phyloP scores from a whole-genome alignment of 2,888 invertebrate species.

The Drosophila bunnanda region DNA sequence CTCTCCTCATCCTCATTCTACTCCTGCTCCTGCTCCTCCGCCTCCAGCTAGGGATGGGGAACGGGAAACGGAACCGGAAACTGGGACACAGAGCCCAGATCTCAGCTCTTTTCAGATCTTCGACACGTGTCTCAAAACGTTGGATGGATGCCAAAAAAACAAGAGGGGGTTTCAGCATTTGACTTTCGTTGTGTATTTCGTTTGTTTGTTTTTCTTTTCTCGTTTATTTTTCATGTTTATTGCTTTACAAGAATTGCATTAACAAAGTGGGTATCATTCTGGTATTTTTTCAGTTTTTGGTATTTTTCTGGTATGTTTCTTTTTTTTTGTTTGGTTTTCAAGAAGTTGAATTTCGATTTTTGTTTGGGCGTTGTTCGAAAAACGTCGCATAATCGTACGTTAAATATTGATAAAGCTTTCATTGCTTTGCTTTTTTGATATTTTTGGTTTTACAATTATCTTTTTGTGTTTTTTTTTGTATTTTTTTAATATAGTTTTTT shows the following conservation, averaged over 20 bases:
- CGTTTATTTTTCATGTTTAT: constrained; percentile 51
- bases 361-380: constrained; percentile 85
- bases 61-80: constrained; percentile 3
- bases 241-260: constrained; percentile 39
- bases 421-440: constrained; percentile 53
- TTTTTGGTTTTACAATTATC: constrained; percentile 58
- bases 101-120: constrained; percentile 9
- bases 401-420: constrained; percentile 50
- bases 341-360: constrained; percentile 86
- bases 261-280: constrained; percentile 20
- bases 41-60: neutral
- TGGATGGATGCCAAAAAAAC: constrained; percentile 61
- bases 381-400: constrained; percentile 82
- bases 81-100: neutral
- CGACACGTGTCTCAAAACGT: constrained; percentile 38
- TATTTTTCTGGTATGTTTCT: constrained; percentile 42
- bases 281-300: constrained; percentile 15
- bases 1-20: constrained; percentile 17
- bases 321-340: constrained; percentile 78
- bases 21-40: constrained; percentile 3
- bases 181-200: constrained; percentile 73
- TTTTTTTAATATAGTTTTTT: constrained; percentile 51
- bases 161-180: constrained; percentile 78
- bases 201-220: constrained; percentile 55
- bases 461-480: constrained; percentile 32